Evolutionary conservation across 2,888 invertebrate genomes (phyloP).

Genomic region (Patella depressa): DNA sequence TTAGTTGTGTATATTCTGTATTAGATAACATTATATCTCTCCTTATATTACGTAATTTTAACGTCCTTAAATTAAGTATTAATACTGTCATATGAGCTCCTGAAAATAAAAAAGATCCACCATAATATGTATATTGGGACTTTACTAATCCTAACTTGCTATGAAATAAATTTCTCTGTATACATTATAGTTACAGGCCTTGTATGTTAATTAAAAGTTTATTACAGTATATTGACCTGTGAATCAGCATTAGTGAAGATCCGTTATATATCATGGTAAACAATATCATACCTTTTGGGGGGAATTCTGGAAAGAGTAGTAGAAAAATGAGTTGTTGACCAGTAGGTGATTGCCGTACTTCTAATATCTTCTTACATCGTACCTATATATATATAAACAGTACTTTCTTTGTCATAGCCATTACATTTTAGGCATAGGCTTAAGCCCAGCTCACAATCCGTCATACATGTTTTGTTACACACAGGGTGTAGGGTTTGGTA

Average conservation of each 20-base stretch:
- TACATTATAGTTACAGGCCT: neutral
- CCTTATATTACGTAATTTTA: conserved; percentile 53
- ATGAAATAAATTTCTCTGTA: neutral
- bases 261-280: too few relatives aligned
- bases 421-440: too few relatives aligned
- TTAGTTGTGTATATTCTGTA: conserved; percentile 41
- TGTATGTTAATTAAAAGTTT: too few relatives aligned
- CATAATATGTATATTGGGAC: too few relatives aligned
- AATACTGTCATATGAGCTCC: conserved; percentile 56
- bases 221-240: too few relatives aligned
- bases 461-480: too few relatives aligned
- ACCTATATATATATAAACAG: conserved; percentile 35
- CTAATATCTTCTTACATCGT: conserved; percentile 45
- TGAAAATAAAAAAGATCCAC: conserved; percentile 23
- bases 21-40: conserved; percentile 50
- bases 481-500: too few relatives aligned
- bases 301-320: conserved; percentile 54
- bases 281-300: conserved; percentile 56
- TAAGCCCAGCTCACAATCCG: too few relatives aligned
- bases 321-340: conserved; percentile 54
- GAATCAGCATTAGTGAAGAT: too few relatives aligned
- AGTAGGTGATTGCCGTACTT: conserved; percentile 44
- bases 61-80: conserved; percentile 50
- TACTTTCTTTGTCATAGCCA: too few relatives aligned
- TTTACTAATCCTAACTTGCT: too few relatives aligned